Conservation (phyloP, 2,113 vertebrate species). For the Gopherus evgoodei region DNA sequence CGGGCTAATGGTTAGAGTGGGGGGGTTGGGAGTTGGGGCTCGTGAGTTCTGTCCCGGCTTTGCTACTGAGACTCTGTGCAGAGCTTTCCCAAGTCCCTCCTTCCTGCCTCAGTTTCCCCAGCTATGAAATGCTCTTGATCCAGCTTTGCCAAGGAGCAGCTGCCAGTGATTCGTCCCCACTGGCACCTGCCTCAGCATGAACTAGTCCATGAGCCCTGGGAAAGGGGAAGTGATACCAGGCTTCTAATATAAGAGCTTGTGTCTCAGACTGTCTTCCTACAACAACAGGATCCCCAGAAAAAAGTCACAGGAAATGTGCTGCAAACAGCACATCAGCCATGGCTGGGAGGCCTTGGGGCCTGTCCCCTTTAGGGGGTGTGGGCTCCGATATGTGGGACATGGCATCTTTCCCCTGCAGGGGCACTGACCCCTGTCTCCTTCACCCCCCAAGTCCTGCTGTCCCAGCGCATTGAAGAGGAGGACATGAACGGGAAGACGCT, state of each 20-base stretch:
- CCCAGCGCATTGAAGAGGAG: slow-evolving; percentile 87
- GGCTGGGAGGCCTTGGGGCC: no score
- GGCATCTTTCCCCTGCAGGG: background rate
- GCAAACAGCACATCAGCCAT: background rate
- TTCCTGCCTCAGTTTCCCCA: background rate
- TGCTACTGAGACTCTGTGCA: background rate
- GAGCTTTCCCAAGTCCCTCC: background rate
- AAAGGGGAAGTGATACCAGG: background rate
- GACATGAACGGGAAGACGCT: slow-evolving; percentile 87
- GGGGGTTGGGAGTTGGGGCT: background rate
- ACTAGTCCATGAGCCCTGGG: background rate
- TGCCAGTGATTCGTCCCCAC: background rate
- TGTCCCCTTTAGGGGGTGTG: background rate
- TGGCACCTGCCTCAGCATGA: background rate
- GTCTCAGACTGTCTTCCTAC: no score
- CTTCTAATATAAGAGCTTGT: no score
- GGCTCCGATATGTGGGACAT: background rate
- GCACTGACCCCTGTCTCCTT: background rate
- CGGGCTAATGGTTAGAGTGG: slow-evolving; percentile 42
- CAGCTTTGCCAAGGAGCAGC: background rate
- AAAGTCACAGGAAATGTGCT: background rate
- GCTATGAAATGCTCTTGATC: background rate
- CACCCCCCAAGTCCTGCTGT: slow-evolving; percentile 83
- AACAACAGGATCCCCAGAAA: background rate
- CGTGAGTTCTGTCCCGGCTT: background rate